These are phyloP conservation scores for Pagetopsis macropterus DNA, from an alignment of 2,797 vertebrate genomes.

Conservation along the genomic window DNA sequence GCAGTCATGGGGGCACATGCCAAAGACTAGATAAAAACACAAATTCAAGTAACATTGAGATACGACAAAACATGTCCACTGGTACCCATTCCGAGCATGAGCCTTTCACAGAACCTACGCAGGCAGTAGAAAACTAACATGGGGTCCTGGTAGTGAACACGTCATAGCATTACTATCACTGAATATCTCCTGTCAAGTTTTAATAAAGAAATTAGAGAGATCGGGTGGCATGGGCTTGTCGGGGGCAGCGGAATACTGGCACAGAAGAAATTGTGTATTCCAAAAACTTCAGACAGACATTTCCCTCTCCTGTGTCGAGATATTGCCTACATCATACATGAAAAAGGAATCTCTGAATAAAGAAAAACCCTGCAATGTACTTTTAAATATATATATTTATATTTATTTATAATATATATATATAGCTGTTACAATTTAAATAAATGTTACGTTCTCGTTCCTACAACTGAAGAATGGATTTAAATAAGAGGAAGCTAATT, in stretches of 20 bases:
- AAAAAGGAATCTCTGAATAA: conserved; percentile 78
- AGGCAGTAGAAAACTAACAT: conserved; percentile 93
- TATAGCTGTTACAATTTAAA: conserved; percentile 79
- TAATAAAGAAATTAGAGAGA: conserved; percentile 73
- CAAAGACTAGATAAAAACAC: conserved; percentile 92
- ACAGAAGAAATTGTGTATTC: conserved; percentile 71
- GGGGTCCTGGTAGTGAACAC: conserved; percentile 92
- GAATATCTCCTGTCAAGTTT: conserved; percentile 86
- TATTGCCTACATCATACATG: conserved; percentile 84
- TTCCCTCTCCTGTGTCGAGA: conserved; percentile 78
- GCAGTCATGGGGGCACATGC: conserved; percentile 97
- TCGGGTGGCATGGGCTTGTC: conserved; percentile 64
- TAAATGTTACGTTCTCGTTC: conserved; percentile 78
- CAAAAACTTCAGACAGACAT: conserved; percentile 81
- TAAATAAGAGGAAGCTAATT: conserved; percentile 82
- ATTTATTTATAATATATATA: conserved; percentile 67
- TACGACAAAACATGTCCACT: conserved; percentile 93
- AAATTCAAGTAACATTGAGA: conserved; percentile 99
- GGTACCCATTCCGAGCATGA: conserved; percentile 94
- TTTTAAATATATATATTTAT: conserved; percentile 84
- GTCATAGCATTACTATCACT: conserved; percentile 89
- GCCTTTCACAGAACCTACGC: conserved; percentile 95
- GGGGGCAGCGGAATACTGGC: conserved; percentile 90
- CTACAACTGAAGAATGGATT: conserved; percentile 81
- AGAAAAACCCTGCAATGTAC: conserved; percentile 84